phyloP scores from a whole-genome alignment of 2,113 vertebrate species.

The Procavia capensis region DNA sequence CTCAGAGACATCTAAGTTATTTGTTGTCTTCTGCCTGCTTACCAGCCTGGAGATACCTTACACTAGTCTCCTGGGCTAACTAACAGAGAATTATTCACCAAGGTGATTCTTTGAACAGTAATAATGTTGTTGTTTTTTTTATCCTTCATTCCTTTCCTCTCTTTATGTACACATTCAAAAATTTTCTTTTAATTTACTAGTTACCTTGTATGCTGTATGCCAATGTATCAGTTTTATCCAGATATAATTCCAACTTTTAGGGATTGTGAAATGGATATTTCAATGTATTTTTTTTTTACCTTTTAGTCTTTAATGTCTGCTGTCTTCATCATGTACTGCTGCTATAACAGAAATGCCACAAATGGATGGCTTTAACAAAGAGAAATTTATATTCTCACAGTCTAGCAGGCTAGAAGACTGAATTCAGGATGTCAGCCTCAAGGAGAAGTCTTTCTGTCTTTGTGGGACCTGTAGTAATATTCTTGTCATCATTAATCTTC shows the following conservation, averaged over 20 bases:
- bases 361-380: too few relatives aligned
- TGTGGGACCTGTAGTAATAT: too few relatives aligned
- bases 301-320: not conserved
- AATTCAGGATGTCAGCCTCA: too few relatives aligned
- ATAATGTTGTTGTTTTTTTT: conserved; percentile 23
- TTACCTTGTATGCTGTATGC: not conserved
- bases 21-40: not conserved
- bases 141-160: not conserved
- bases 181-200: not conserved
- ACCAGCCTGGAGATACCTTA: not conserved
- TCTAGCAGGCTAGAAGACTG: too few relatives aligned
- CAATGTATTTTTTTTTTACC: not conserved
- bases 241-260: not conserved
- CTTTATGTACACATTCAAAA: not conserved
- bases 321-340: too few relatives aligned
- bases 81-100: not conserved
- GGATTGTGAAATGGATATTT: not conserved
- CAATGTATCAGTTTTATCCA: not conserved
- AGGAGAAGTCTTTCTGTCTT: too few relatives aligned
- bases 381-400: too few relatives aligned
- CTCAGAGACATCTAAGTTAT: not conserved
- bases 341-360: too few relatives aligned
- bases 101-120: not conserved
- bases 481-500: too few relatives aligned
- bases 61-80: not conserved